Evolutionary conservation across 2,113 vertebrate genomes (phyloP).

Genomic region (Colistium nudipinnis): DNA sequence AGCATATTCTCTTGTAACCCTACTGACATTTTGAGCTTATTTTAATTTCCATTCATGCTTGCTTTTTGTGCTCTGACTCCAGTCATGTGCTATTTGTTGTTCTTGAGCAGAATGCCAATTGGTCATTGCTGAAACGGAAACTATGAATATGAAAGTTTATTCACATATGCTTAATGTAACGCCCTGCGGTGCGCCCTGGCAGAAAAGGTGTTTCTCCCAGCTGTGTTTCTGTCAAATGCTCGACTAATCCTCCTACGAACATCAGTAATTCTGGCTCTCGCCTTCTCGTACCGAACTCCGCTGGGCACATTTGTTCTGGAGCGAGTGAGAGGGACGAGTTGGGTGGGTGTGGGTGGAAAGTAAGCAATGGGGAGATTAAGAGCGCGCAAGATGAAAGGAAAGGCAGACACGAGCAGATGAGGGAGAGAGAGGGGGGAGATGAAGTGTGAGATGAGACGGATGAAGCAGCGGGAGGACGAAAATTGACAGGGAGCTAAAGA

Average conservation of each 20-base stretch:
- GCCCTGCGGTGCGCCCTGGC: not conserved
- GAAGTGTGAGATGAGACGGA: slow-evolving; percentile 39
- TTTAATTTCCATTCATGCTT: not conserved
- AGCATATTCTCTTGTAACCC: not conserved
- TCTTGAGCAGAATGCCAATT: not conserved
- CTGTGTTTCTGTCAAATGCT: slow-evolving; percentile 7
- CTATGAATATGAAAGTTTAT: not conserved
- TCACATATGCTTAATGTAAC: not conserved
- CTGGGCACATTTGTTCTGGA: slow-evolving; percentile 26
- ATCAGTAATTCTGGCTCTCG: slow-evolving; percentile 23
- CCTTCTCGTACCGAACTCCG: not conserved
- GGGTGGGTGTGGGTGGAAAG: slow-evolving; percentile 39
- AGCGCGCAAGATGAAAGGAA: slow-evolving; percentile 34
- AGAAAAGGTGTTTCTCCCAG: slow-evolving; percentile 21
- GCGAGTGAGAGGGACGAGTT: slow-evolving; percentile 19
- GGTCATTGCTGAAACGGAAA: slow-evolving; percentile 9
- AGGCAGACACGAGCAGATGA: slow-evolving; percentile 32
- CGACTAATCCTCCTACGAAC: slow-evolving; percentile 14
- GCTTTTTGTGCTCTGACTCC: not conserved
- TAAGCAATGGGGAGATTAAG: slow-evolving; percentile 17
- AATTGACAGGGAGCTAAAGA: slow-evolving; percentile 15
- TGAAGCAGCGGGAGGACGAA: slow-evolving; percentile 20
- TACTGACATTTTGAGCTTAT: not conserved
- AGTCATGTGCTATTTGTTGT: not conserved
- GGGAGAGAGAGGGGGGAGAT: slow-evolving; percentile 32